Percentiles rank a stretch among this genome's conserved stretches.
phyloP scores from a whole-genome alignment of 2,888 invertebrate genomes.

The Alsophila aescularia region DNA sequence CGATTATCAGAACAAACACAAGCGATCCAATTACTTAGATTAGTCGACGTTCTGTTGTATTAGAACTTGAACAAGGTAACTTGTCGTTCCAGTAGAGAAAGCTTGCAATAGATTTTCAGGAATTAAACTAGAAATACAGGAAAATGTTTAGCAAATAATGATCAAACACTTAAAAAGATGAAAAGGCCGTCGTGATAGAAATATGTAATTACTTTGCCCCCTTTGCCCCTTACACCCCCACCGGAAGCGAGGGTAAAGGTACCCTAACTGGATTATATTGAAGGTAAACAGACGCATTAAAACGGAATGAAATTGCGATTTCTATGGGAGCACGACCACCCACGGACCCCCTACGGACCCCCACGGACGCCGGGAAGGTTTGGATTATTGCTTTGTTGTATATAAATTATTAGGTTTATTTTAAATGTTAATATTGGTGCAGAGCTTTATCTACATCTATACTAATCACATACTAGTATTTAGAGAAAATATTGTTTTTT shows the following conservation, averaged over 20 bases:
- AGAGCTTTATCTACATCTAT: background rate
- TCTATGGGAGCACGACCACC: constrained; percentile 54
- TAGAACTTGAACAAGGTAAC: too few relatives aligned
- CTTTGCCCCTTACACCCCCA: constrained; percentile 1
- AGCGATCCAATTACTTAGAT: too few relatives aligned
- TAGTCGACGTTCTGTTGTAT: too few relatives aligned
- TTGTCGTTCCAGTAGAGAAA: background rate
- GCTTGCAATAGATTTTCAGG: background rate
- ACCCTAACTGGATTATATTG: constrained; percentile 69
- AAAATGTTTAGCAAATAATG: constrained; percentile 18
- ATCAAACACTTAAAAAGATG: constrained; percentile 23
- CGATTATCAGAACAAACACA: too few relatives aligned
- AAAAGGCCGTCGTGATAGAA: constrained; percentile 45
- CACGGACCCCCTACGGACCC: constrained; percentile 44
- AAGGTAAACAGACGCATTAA: constrained; percentile 79
- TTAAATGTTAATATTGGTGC: background rate
- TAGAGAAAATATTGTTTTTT: too few relatives aligned
- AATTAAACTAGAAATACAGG: constrained; percentile 4
- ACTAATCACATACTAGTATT: too few relatives aligned
- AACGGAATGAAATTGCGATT: constrained; percentile 77
- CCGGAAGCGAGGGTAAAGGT: constrained; percentile 20
- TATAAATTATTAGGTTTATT: background rate
- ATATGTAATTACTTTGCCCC: constrained; percentile 47
- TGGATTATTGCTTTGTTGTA: constrained; percentile 17
- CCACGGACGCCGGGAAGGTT: constrained; percentile 40